Conservation (phyloP, 2,888 invertebrate species). For the Tholera decimalis region DNA sequence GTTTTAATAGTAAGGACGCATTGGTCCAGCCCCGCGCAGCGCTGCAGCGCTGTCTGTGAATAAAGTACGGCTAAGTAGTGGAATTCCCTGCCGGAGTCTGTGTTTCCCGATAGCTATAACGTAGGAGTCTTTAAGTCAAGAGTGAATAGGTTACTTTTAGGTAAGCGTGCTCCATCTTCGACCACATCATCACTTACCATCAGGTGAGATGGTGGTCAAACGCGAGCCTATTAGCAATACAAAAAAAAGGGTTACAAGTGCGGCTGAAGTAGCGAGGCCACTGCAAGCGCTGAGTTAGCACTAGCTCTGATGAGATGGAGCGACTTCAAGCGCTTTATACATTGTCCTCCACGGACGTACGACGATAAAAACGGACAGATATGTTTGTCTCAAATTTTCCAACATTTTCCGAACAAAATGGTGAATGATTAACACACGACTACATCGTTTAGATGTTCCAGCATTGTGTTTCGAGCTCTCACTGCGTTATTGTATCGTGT, state of each 20-base stretch:
- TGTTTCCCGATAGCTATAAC: no score
- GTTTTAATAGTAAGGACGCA: slow-evolving; percentile 47
- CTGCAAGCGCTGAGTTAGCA: slow-evolving; percentile 60
- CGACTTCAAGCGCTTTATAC: slow-evolving; percentile 60
- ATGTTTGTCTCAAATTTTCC: slow-evolving; percentile 7
- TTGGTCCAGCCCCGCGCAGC: slow-evolving; percentile 16
- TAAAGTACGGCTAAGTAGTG: no score
- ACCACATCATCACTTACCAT: no score
- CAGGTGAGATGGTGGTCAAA: no score
- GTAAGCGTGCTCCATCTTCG: no score
- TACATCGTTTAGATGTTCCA: slow-evolving; percentile 6
- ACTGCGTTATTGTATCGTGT: slow-evolving; percentile 27
- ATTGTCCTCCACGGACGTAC: slow-evolving; percentile 52
- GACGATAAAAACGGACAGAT: slow-evolving; percentile 31
- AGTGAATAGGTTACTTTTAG: no score
- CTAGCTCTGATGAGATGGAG: slow-evolving; percentile 57
- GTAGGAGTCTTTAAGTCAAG: no score
- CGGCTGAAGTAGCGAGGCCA: slow-evolving; percentile 19
- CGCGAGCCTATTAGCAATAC: no score
- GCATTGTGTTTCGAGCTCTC: slow-evolving; percentile 4
- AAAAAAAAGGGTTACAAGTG: slow-evolving; percentile 31
- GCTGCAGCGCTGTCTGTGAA: slow-evolving; percentile 28
- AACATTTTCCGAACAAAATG: slow-evolving; percentile 19
- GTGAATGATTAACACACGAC: slow-evolving; percentile 11
- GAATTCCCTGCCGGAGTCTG: no score